Conservation (phyloP, 2,113 vertebrate species). For the Callocephalon fimbriatum region DNA sequence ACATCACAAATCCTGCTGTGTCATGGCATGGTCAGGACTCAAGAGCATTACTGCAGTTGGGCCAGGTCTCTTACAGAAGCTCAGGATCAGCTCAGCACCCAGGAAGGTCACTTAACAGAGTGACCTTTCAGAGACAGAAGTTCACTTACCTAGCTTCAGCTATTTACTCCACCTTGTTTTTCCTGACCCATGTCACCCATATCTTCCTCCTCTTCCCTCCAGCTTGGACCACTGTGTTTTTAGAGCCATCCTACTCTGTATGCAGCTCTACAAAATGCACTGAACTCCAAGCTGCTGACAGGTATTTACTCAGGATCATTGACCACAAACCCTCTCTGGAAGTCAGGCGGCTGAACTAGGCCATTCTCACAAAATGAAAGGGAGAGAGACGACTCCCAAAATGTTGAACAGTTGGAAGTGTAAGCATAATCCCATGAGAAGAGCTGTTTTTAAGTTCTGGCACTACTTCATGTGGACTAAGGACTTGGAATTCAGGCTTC, state of each 20-base stretch:
- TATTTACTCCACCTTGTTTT: not conserved
- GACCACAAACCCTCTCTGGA: not conserved
- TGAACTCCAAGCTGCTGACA: not conserved
- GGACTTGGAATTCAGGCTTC: not conserved
- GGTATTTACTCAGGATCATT: not conserved
- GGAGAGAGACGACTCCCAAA: not conserved
- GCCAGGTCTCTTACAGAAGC: not conserved
- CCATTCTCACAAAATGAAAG: not conserved
- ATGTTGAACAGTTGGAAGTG: not conserved
- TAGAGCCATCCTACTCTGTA: not conserved
- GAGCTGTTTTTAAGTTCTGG: not conserved
- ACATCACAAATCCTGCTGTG: not conserved
- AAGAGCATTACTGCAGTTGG: not conserved
- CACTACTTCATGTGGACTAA: not conserved
- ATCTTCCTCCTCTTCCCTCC: not conserved
- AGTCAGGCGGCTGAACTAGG: not conserved
- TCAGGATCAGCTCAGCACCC: not conserved
- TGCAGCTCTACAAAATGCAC: not conserved
- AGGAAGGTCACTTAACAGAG: not conserved
- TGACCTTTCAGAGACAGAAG: not conserved
- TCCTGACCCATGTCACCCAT: not conserved
- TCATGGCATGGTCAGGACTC: fast-evolving
- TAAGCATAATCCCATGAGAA: not conserved
- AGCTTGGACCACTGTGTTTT: not conserved
- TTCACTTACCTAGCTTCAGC: not conserved